These are phyloP conservation scores for Orientallactaga bullata DNA, from an alignment of 2,113 vertebrate genomes.

Conservation along the genomic window DNA sequence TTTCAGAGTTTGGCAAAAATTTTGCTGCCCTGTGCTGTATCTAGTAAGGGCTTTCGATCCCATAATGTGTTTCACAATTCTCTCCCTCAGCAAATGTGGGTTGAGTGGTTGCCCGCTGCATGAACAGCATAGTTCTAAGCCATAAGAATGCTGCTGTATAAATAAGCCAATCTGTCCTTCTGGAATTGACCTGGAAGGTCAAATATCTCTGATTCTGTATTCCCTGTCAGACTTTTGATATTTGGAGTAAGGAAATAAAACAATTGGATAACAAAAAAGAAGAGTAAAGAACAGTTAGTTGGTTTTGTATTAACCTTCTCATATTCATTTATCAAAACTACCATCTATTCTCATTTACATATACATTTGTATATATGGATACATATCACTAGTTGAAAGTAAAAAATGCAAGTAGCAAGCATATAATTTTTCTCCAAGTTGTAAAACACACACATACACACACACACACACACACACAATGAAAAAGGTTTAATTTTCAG, in stretches of 20 bases:
- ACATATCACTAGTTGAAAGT: constrained; percentile 22
- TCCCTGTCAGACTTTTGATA: neutral
- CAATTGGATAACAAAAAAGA: neutral
- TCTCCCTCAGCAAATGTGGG: neutral
- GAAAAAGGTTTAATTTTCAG: constrained; percentile 19
- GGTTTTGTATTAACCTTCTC: neutral
- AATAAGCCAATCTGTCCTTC: neutral
- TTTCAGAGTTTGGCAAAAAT: neutral
- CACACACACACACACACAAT: neutral
- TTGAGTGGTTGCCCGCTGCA: neutral
- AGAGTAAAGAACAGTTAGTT: neutral
- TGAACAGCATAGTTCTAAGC: neutral
- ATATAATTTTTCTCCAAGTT: neutral
- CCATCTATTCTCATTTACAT: neutral
- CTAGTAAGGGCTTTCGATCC: neutral
- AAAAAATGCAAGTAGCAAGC: constrained; percentile 4
- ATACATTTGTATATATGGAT: neutral
- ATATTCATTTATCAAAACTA: neutral
- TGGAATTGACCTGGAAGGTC: neutral
- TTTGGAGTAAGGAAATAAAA: neutral
- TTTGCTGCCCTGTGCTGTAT: neutral
- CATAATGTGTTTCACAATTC: neutral
- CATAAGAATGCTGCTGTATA: neutral
- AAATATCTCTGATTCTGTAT: neutral
- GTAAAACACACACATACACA: too few species aligned